Percentiles rank a stretch among this genome's conserved stretches.
phyloP scores from a whole-genome alignment of 1,140 invertebrate genomes.

The Ceratosolen fusciceps region DNA sequence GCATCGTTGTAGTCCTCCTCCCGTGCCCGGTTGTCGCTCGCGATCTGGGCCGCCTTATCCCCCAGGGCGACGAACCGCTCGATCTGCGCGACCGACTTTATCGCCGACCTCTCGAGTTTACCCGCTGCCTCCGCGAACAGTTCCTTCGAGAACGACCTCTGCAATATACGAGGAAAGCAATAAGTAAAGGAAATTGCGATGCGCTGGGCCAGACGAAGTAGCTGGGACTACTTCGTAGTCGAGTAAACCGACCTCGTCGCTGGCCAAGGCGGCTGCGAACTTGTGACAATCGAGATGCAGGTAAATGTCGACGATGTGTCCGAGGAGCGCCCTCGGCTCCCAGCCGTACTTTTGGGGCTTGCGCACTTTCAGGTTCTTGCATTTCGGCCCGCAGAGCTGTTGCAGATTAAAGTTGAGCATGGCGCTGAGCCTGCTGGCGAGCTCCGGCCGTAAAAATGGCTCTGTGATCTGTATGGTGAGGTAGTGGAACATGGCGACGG shows the following conservation, averaged over 20 bases:
- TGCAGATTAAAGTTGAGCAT: conserved; percentile 99
- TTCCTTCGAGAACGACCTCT: conserved; percentile 94
- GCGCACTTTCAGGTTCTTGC: conserved; percentile 96
- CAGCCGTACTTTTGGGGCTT: conserved; percentile 96
- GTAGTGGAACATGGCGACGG: conserved; percentile 98
- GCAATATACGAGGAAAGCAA: conserved; percentile 54
- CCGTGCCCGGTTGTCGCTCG: conserved; percentile 86
- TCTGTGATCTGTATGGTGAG: conserved; percentile 94
- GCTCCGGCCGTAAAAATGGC: conserved; percentile 92
- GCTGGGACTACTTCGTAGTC: neutral
- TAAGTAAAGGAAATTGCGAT: too few species aligned
- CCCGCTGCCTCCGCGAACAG: conserved; percentile 91
- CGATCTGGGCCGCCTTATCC: conserved; percentile 83
- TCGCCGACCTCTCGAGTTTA: conserved; percentile 83
- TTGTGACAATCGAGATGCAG: conserved; percentile 93
- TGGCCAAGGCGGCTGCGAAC: conserved; percentile 90
- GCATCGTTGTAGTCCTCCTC: conserved; percentile 95
- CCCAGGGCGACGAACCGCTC: conserved; percentile 87
- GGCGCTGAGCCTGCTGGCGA: conserved; percentile 93
- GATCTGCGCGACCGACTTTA: conserved; percentile 87
- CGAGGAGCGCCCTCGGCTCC: conserved; percentile 92
- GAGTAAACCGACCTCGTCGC: conserved; percentile 82
- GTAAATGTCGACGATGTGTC: conserved; percentile 96
- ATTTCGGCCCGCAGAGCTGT: conserved; percentile 97
- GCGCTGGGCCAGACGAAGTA: too few species aligned